Percentiles rank a stretch among this genome's conserved stretches.
These are phyloP conservation scores for Holotrichia oblita DNA, from an alignment of 1,140 invertebrate genomes.

Conservation along the genomic window DNA sequence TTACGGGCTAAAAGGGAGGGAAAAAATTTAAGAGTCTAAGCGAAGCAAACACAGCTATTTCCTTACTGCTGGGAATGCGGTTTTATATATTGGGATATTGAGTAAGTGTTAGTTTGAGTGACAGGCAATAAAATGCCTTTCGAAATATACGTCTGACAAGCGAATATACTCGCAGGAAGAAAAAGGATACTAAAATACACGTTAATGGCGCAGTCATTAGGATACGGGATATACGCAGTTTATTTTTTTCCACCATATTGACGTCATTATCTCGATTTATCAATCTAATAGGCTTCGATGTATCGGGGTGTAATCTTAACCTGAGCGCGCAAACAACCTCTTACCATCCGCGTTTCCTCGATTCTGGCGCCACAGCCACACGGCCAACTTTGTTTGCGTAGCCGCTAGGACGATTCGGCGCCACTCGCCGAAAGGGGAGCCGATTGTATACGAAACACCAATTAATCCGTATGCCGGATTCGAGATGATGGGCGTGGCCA, in stretches of 20 bases:
- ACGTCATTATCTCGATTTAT: too few species aligned
- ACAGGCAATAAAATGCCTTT: constrained; percentile 4
- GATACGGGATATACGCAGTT: background rate
- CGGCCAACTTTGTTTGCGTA: background rate
- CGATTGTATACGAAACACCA: background rate
- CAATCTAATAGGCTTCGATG: too few species aligned
- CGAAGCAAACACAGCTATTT: too few species aligned
- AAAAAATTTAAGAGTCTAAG: background rate
- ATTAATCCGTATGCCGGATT: background rate
- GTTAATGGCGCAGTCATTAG: background rate
- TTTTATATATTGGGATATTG: background rate
- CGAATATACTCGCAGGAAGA: too few species aligned
- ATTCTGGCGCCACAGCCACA: background rate
- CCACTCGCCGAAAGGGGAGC: background rate
- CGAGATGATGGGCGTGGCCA: background rate
- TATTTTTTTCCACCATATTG: too few species aligned
- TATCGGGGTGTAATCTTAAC: too few species aligned
- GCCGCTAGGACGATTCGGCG: background rate
- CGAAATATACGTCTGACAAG: constrained; percentile 11
- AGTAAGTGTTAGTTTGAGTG: constrained; percentile 6
- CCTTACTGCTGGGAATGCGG: too few species aligned
- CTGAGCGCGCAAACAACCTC: too few species aligned
- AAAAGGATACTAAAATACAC: background rate
- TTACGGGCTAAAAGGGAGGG: background rate
- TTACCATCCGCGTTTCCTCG: background rate